Conservation (phyloP, 2,113 vertebrate species). For the Rhipidura dahli region DNA sequence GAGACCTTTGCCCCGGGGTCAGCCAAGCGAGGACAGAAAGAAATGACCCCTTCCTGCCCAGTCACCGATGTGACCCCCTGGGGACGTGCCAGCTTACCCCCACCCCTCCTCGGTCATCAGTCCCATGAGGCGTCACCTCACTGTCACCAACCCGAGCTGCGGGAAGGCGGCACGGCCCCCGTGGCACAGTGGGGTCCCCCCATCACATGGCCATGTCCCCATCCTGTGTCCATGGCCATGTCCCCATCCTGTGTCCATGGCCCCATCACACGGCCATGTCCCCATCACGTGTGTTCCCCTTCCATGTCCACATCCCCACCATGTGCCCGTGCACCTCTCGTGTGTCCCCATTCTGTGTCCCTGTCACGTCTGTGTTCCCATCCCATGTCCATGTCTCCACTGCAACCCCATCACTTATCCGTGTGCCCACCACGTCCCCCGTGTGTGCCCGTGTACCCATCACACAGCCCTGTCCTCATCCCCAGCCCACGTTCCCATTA, state of each 20-base stretch:
- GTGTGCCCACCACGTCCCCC: background rate
- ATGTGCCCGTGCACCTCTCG: background rate
- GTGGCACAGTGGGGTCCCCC: background rate
- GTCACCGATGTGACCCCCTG: background rate
- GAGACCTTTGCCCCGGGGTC: background rate
- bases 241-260: background rate
- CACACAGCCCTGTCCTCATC: background rate
- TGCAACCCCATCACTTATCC: background rate
- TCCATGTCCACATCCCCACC: background rate
- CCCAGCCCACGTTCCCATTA: background rate
- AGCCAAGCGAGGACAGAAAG: background rate
- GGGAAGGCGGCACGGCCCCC: accelerated
- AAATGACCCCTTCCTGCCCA: background rate
- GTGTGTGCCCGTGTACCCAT: background rate
- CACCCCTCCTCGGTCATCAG: no score
- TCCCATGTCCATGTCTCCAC: accelerated
- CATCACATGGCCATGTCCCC: background rate
- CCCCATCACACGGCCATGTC: background rate
- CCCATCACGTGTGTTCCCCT: background rate
- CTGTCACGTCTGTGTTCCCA: background rate
- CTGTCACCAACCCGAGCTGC: background rate
- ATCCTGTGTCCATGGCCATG: background rate
- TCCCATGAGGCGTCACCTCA: background rate
- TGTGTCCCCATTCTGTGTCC: background rate
- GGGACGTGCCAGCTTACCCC: background rate